Percentiles rank a stretch among this genome's conserved stretches.
phyloP scores from a whole-genome alignment of 2,113 vertebrate genomes.

The Melanostigma gelatinosum region DNA sequence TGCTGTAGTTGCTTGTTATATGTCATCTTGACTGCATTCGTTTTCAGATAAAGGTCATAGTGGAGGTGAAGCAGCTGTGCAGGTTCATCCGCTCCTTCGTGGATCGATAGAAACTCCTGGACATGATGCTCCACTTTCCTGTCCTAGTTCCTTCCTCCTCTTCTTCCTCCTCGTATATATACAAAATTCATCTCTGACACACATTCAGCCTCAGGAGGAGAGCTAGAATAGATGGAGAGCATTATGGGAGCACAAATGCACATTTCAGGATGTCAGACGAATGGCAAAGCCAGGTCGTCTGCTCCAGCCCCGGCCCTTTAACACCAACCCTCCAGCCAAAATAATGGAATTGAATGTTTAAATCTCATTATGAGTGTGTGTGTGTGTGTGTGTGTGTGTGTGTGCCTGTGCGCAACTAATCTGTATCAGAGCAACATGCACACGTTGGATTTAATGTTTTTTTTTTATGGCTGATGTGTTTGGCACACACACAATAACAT shows the following conservation, averaged over 20 bases:
- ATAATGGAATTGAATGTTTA: slow-evolving; percentile 57
- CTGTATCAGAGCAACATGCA: slow-evolving; percentile 33
- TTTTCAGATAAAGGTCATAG: slow-evolving; percentile 14
- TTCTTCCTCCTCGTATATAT: slow-evolving; percentile 65
- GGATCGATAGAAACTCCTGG: slow-evolving; percentile 49
- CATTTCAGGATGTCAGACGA: slow-evolving; percentile 38
- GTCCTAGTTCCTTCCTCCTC: slow-evolving; percentile 34
- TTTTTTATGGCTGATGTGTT: slow-evolving; percentile 36
- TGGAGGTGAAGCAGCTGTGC: slow-evolving; percentile 49
- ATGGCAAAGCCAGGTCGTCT: not conserved
- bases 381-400: not conserved
- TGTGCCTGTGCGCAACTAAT: slow-evolving; percentile 33
- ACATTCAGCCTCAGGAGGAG: slow-evolving; percentile 61
- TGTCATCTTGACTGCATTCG: slow-evolving; percentile 6
- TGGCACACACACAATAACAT: slow-evolving; percentile 24
- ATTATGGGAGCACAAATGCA: slow-evolving; percentile 25
- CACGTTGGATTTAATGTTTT: slow-evolving; percentile 52
- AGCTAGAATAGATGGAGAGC: slow-evolving; percentile 25
- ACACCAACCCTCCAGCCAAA: slow-evolving; percentile 27
- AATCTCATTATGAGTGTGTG: slow-evolving; percentile 48
- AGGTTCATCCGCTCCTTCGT: slow-evolving; percentile 38
- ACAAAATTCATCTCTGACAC: slow-evolving; percentile 70
- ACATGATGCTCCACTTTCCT: slow-evolving; percentile 61
- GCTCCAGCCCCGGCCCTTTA: not conserved
- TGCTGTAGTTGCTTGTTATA: not conserved